Base-by-base conservation (phyloP, 1,140 invertebrate species). In the Saxidomus purpurata region DNA sequence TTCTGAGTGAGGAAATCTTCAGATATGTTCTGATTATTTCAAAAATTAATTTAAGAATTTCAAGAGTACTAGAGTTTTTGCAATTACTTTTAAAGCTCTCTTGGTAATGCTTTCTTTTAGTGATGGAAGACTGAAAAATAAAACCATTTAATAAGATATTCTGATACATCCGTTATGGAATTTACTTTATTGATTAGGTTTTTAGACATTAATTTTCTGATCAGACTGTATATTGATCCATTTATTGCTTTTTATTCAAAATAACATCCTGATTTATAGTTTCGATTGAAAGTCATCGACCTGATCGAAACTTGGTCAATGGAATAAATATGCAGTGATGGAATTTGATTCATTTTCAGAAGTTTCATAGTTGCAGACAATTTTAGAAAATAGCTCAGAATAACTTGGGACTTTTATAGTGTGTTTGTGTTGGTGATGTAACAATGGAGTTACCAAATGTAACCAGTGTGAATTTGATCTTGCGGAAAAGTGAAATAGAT, bases 201-300 rank as follows among this genome's bases (percentile, higher is more conserved):
- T 28, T 25, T 63, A n/a, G n/a, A 28, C 11, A 28, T 59, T 49
- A n/a, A 6, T 34, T 67, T 19, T 15, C 25, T 15, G n/a, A 36
- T 28, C 67, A 71, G 0, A 36, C 31, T 28, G 4, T 8, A 22
- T 71, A 71, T 71, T 71, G 67, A 71, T 71, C 67, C 2, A 31
- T 36, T 38, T 28, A 71, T 67, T 31, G 15, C 63, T 67, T 67
- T 43, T 59, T 31, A 67, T 67, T 67, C 25, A 67, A 67, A 67
- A 67, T 25, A 67, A 36, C 67, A 1, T 71, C 25, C 11, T 38
- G 67, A 71, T 71, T 71, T 19, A 28, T 38, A 22, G 15, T 2
- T 38, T n/a, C 38, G 9, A 38, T 4, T 71, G 22, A 28, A 63
- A 38, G 34, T 38, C 17, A 3, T 71, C 67, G 17, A 71, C 8